These are phyloP conservation scores for Salmo trutta DNA, from an alignment of 2,797 vertebrate species.

Conservation along the genomic window DNA sequence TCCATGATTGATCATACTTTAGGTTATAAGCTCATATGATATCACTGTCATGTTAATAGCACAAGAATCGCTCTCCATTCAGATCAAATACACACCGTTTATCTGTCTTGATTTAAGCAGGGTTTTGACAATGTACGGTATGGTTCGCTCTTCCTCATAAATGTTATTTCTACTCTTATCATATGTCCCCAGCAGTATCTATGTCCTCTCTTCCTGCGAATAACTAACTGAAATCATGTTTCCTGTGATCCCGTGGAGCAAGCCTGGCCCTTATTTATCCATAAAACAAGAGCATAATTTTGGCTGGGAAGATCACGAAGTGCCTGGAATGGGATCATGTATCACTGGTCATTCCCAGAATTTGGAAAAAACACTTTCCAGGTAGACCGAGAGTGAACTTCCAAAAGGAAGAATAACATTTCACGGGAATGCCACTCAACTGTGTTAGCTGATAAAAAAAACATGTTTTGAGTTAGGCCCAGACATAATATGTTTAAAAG, in stretches of 20 bases:
- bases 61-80: conserved; percentile 36
- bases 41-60: conserved; percentile 8
- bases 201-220: conserved; percentile 61
- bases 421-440: conserved; percentile 51
- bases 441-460: conserved; percentile 59
- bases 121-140: conserved; percentile 26
- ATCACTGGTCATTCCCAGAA: conserved; percentile 52
- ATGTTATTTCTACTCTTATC: conserved; percentile 64
- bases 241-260: conserved; percentile 50
- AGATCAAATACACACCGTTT: conserved; percentile 38
- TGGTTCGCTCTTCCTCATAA: conserved; percentile 47
- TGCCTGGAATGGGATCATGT: conserved; percentile 56
- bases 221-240: conserved; percentile 73
- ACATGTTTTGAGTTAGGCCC: conserved; percentile 61
- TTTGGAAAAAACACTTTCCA: conserved; percentile 33
- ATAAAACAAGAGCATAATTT: conserved; percentile 56
- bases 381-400: conserved; percentile 53
- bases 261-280: conserved; percentile 58
- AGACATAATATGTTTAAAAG: conserved; percentile 67
- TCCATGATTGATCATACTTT: neutral
- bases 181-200: conserved; percentile 55
- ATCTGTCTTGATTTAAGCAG: conserved; percentile 28
- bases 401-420: conserved; percentile 60
- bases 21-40: conserved; percentile 12
- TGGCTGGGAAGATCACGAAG: conserved; percentile 47